Conservation (phyloP, 2,888 invertebrate genomes). For the Hartigia nigra region DNA sequence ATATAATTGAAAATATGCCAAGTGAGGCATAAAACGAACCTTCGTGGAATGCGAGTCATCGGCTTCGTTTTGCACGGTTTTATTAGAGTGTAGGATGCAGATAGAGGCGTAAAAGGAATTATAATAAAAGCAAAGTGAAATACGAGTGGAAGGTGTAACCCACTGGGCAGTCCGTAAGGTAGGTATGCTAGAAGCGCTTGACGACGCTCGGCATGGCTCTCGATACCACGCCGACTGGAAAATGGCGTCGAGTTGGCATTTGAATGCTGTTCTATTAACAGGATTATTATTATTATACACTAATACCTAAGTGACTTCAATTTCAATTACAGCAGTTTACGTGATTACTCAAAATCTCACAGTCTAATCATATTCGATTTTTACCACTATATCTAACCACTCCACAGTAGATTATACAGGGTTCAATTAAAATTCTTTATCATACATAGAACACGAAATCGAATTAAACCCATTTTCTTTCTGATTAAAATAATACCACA, state of each 20-base stretch:
- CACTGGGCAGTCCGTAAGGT: neutral
- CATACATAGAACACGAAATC: neutral
- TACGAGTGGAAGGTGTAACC: neutral
- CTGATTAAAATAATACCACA: too few species aligned
- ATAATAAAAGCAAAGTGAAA: neutral
- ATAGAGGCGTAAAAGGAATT: neutral
- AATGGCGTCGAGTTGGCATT: constrained; percentile 36
- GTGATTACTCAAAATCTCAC: neutral
- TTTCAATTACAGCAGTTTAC: neutral
- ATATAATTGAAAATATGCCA: constrained; percentile 24
- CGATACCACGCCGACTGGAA: constrained; percentile 15
- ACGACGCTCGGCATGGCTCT: constrained; percentile 1
- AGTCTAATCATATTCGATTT: neutral
- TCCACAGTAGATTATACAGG: neutral
- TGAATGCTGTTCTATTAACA: constrained; percentile 26
- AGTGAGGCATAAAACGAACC: constrained; percentile 22
- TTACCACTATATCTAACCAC: neutral
- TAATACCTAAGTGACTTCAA: neutral
- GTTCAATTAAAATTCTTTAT: neutral
- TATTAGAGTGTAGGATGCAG: constrained; percentile 4
- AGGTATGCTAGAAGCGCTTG: neutral
- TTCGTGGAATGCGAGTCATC: neutral
- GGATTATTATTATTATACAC: neutral
- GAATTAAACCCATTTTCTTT: too few species aligned
- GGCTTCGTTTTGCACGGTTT: neutral